A percentile compares a stretch with the other conserved stretches of the same genome.
phyloP scores from a whole-genome alignment of 2,797 vertebrate species.

The Centropyge bicolor region DNA sequence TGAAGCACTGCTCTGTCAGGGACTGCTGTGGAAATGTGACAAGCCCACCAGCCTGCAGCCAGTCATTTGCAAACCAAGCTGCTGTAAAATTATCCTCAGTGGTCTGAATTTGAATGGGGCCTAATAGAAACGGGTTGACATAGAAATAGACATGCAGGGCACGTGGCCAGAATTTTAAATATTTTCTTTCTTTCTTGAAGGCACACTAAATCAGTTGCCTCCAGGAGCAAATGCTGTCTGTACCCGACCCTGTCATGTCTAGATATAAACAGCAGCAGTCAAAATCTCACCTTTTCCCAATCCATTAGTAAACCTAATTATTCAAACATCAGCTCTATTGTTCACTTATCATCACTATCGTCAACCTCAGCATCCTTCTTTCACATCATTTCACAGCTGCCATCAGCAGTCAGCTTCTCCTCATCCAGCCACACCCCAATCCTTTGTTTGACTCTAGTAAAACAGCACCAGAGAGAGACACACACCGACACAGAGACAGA shows the following conservation, averaged over 20 bases:
- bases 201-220: constrained; percentile 9
- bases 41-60: constrained; percentile 46
- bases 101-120: constrained; percentile 41
- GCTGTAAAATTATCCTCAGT: constrained; percentile 43
- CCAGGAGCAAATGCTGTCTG: constrained; percentile 11
- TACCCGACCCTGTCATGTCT: not conserved
- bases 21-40: constrained; percentile 53
- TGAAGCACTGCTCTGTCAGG: constrained; percentile 35
- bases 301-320: constrained; percentile 29
- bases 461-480: constrained; percentile 42
- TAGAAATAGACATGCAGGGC: constrained; percentile 30
- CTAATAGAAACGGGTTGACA: constrained; percentile 41
- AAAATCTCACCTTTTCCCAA: constrained; percentile 12
- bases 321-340: constrained; percentile 37
- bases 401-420: constrained; percentile 44
- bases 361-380: constrained; percentile 21
- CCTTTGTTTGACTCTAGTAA: constrained; percentile 74
- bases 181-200: constrained; percentile 1
- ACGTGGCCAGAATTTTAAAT: constrained; percentile 28
- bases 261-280: constrained; percentile 11
- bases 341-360: constrained; percentile 25
- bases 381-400: constrained; percentile 48
- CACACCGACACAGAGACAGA: constrained; percentile 17
- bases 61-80: constrained; percentile 48
- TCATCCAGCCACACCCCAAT: constrained; percentile 80